phyloP scores from a whole-genome alignment of 2,888 invertebrate genomes.

The Selenia dentaria region DNA sequence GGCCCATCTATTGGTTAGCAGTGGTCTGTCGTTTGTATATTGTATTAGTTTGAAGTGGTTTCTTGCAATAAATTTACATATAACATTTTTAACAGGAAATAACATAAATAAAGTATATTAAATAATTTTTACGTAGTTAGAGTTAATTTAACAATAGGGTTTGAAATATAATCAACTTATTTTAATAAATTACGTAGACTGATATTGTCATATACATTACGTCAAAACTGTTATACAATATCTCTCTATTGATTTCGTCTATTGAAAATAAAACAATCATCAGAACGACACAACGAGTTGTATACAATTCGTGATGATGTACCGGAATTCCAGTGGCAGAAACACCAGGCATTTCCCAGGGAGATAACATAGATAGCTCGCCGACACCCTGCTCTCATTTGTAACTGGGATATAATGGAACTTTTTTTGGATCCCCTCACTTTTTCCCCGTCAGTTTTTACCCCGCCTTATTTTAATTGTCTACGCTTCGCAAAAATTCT shows the following conservation, averaged over 20 bases:
- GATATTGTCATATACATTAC: too few relatives aligned
- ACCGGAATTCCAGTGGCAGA: conserved; percentile 25
- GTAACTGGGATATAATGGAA: conserved; percentile 71
- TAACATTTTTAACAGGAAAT: too few relatives aligned
- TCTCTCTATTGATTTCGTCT: not conserved
- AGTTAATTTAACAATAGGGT: too few relatives aligned
- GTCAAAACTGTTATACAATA: too few relatives aligned
- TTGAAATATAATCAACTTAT: too few relatives aligned
- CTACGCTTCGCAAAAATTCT: conserved; percentile 49
- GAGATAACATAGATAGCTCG: conserved; percentile 61
- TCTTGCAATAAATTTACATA: too few relatives aligned
- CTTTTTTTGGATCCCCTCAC: conserved; percentile 72
- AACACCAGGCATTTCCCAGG: conserved; percentile 52
- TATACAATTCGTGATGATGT: conserved; percentile 27
- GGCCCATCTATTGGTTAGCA: too few relatives aligned
- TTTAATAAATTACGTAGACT: too few relatives aligned
- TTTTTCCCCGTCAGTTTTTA: conserved; percentile 71
- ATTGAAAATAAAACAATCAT: conserved; percentile 17
- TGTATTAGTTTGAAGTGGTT: too few relatives aligned
- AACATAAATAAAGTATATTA: too few relatives aligned
- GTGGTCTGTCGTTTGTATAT: too few relatives aligned
- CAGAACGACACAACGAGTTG: conserved; percentile 9
- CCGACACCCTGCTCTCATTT: conserved; percentile 66
- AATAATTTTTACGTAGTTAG: too few relatives aligned
- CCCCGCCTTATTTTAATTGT: conserved; percentile 70